A percentile compares a stretch with the other conserved stretches of the same genome.
Conservation (phyloP, 1,140 invertebrate genomes). For the Drosophila prosaltans region DNA sequence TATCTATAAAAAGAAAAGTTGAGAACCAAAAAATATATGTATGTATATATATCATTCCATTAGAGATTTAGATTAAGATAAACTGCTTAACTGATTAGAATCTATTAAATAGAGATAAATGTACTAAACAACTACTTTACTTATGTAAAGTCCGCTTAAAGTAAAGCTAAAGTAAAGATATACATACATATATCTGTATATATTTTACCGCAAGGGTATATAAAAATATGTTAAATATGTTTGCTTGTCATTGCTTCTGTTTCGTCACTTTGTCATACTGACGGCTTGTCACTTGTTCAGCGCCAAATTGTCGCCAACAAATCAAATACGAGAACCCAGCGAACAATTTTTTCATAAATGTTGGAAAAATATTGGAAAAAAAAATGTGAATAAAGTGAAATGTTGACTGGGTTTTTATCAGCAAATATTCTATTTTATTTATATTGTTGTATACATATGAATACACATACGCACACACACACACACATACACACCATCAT, state of each 20-base stretch:
- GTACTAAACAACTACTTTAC: too few species aligned
- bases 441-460: constrained; percentile 18
- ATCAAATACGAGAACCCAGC: constrained; percentile 21
- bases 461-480: not conserved
- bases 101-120: too few species aligned
- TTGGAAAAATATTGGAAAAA: not conserved
- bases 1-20: too few species aligned
- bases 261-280: constrained; percentile 54
- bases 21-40: too few species aligned
- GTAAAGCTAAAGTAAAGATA: too few species aligned
- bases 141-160: too few species aligned
- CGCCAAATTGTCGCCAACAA: constrained; percentile 52
- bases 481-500: not conserved
- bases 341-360: constrained; percentile 20
- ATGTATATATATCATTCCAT: too few species aligned
- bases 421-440: constrained; percentile 26
- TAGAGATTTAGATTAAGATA: too few species aligned
- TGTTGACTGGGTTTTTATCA: constrained; percentile 32
- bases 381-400: not conserved
- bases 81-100: too few species aligned
- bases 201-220: not conserved
- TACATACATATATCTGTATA: too few species aligned
- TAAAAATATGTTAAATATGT: constrained; percentile 54
- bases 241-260: constrained; percentile 56
- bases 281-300: constrained; percentile 47